Evolutionary conservation across 2,113 vertebrate species (phyloP), one percentile per base, ranked within the genome.

Genomic region (Zeus faber): DNA sequence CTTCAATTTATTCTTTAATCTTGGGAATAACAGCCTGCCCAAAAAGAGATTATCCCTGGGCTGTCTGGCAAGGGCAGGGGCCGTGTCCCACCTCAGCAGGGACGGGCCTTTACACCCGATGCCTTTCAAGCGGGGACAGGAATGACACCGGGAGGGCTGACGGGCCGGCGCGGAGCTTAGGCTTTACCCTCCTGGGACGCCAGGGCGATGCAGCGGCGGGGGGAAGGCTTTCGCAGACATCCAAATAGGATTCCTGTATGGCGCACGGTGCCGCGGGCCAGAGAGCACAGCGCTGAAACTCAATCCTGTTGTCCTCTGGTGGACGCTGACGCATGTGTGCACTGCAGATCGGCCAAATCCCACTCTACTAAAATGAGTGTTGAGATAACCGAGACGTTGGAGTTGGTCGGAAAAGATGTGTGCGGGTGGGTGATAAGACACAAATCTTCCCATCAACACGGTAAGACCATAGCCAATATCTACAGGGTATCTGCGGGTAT

Each of bases 171-270:
- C 37, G 5, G 3, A 48, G 67, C 65, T 72, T 69, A 21, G 44
- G 56, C 33, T 48, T 33, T 37, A 39, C 53, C 61, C 65, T 64
- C 68, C 62, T 7, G 25, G 77, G 59, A 48, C 27, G 22, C 18
- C 25, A 26, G 62, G 52, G 54, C 40, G 33, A 50, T 58, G 68
- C 40, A 60, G 43, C 49, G 46, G n/a, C n/a, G n/a, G n/a, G n/a
- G 49, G 46, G 45, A 61, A 47, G 72, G 65, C 50, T 73, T 66
- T 72, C 41, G 53, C 60, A 69, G 58, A 80, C 65, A 54, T 76
- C 72, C 69, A 53, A 74, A 76, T 54, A 69, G 51, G 62, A 77
- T 68, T 72, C 22, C 55, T 72, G 62, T 61, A 41, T 39, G 29
- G 46, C 29, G 29, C 29, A n/a, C 4, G 31, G 1, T 40, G 61